Percentiles rank a stretch among this genome's conserved stretches.
Evolutionary conservation across 2,113 vertebrate genomes (phyloP).

Genomic region (Mobula birostris): DNA sequence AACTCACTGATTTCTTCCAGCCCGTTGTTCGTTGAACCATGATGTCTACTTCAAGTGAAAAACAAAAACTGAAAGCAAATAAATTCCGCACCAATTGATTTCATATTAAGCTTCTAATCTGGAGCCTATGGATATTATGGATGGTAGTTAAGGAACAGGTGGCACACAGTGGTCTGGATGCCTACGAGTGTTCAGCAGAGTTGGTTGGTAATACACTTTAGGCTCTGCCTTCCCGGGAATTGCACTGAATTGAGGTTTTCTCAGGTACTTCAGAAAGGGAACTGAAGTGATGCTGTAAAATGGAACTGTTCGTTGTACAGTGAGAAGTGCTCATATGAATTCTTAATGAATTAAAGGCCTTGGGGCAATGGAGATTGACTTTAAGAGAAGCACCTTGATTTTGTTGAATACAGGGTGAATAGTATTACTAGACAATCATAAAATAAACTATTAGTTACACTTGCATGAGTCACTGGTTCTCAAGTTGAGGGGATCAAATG

Average conservation of each 20-base stretch:
- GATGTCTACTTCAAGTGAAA: not conserved
- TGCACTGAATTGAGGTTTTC: not conserved
- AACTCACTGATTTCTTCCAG: too few species aligned
- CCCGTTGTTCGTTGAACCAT: too few species aligned
- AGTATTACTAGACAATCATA: not conserved
- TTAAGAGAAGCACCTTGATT: not conserved
- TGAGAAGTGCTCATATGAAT: not conserved
- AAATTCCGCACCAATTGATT: too few species aligned
- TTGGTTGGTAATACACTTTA: too few species aligned
- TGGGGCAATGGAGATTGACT: not conserved
- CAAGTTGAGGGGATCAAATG: conserved; percentile 7
- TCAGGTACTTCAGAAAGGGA: not conserved
- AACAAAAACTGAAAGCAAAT: too few species aligned
- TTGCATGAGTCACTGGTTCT: not conserved
- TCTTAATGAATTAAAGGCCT: not conserved
- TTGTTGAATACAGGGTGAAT: not conserved
- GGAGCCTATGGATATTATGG: not conserved
- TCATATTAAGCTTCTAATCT: not conserved
- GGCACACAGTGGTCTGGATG: not conserved
- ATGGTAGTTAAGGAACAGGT: not conserved
- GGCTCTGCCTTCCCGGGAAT: too few species aligned
- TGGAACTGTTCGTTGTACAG: not conserved
- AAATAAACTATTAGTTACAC: conserved; percentile 7
- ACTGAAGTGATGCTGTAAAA: not conserved
- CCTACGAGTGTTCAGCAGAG: not conserved